Base-by-base conservation (phyloP, 2,888 invertebrate genomes). In the Phragmatobia fuliginosa region DNA sequence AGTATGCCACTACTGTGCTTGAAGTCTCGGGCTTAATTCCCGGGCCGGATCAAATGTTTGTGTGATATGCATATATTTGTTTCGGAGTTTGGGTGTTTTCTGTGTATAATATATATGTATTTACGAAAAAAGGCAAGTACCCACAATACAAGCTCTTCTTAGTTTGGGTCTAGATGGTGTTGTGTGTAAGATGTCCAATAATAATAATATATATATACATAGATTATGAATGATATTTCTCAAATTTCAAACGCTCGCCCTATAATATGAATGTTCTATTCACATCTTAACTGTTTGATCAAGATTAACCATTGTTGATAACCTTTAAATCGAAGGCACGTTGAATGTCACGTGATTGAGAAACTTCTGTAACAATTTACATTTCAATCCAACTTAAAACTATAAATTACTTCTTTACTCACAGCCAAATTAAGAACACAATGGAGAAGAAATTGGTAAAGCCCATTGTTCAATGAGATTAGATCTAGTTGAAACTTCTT, bases 311-410 rank as follows among this genome's bases (percentile, higher is more conserved):
- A 41, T 67, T 66, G 38, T 36, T 61, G 18, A 60, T 61, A 72
- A 75, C 75, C 65, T 78, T 75, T 70, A 14, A 32, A 38, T 66
- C 31, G 14, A 41, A 59, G 14, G 28, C 28, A 25, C 5, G 33
- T 18, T 4, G n/a, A n/a, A 25, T 60, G 60, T 21, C 18, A 38
- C 56, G 11, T 32, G 32, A 67, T 72, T 72, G 69, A 11, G 31
- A 67, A 72, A 69, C 49, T 56, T 62, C 7, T 32, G 45, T 6
- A 63, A 62, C 21, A 63, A 41, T 56, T 36, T 32, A 41, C 32
- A 18, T 33, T 25, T 58, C 18, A 31, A 62, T 58, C 52, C 61
- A 33, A 52, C 14, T 61, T 67, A 36, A 67, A 61, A 18, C 36
- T 49, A 61, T 61, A 61, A 61, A 45, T 49, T 60, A 52, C 25